Percentiles rank a stretch among this genome's conserved stretches.
These are phyloP conservation scores for Branchellion lobata DNA, from an alignment of 2,888 invertebrate genomes.

Conservation along the genomic window DNA sequence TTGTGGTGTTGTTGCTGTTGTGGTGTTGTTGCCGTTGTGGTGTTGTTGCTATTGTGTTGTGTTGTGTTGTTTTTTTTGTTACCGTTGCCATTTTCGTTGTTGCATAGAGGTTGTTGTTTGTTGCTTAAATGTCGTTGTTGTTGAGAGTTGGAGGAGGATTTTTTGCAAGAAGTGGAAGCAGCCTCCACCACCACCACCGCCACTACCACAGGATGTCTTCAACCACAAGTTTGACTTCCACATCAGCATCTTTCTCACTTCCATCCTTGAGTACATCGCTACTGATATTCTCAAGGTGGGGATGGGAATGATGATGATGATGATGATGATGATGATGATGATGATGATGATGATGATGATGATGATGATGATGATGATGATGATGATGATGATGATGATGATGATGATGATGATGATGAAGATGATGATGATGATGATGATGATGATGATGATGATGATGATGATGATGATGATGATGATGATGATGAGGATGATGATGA, in stretches of 20 bases:
- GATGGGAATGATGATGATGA: not conserved
- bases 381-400: not conserved
- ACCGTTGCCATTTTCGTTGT: no score
- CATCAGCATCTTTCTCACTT: constrained; percentile 85
- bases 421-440: not conserved
- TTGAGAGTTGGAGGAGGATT: not conserved
- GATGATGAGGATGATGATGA: no score
- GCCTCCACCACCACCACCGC: no score
- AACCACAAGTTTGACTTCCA: constrained; percentile 66
- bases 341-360: constrained; percentile 47
- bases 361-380: constrained; percentile 14
- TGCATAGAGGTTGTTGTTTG: no score
- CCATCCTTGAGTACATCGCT: constrained; percentile 90
- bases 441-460: not conserved
- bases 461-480: not conserved
- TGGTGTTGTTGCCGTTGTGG: no score
- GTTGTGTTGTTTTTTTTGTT: no score
- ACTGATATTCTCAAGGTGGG: constrained; percentile 84
- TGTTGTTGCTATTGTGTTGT: no score
- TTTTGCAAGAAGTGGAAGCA: no score
- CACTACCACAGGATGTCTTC: constrained; percentile 62
- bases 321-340: constrained; percentile 39
- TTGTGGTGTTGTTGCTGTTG: no score
- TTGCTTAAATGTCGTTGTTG: not conserved
- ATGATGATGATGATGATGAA: not conserved